A percentile compares a stretch with the other conserved stretches of the same genome.
These are phyloP conservation scores for Barnardius zonarius DNA, from an alignment of 2,113 vertebrate genomes.

Conservation along the genomic window DNA sequence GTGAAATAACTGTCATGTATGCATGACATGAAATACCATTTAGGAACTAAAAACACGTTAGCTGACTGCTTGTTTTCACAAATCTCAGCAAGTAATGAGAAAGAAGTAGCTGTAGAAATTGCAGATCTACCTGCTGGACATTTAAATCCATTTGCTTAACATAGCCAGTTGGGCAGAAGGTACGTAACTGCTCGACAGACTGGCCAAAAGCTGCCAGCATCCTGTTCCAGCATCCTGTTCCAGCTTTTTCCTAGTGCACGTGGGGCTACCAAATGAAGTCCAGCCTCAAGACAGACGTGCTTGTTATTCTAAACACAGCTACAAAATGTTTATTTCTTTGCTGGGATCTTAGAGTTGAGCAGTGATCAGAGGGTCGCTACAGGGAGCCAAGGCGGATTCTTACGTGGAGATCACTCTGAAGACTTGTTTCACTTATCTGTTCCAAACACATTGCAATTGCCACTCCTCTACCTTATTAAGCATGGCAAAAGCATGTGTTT, in stretches of 20 bases:
- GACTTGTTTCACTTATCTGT: neutral
- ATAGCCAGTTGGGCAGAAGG: neutral
- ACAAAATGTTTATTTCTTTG: neutral
- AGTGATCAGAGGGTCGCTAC: neutral
- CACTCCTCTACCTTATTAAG: neutral
- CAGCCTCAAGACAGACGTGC: neutral
- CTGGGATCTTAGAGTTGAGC: neutral
- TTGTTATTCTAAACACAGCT: neutral
- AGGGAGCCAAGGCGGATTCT: rapidly evolving
- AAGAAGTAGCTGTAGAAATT: neutral
- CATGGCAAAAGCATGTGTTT: neutral
- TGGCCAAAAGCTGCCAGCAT: neutral
- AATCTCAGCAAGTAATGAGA: neutral
- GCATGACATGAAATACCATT: neutral
- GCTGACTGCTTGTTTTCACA: neutral
- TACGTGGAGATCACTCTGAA: neutral
- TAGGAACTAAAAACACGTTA: neutral
- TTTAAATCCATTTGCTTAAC: neutral
- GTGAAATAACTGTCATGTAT: neutral
- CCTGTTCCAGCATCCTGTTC: neutral
- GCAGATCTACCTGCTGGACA: neutral
- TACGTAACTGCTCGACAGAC: neutral
- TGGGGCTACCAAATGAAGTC: neutral
- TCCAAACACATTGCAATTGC: neutral
- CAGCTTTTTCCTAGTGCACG: neutral